Evolutionary conservation across 2,888 invertebrate species (phyloP).

Genomic region (Drosophila vallismaia): DNA sequence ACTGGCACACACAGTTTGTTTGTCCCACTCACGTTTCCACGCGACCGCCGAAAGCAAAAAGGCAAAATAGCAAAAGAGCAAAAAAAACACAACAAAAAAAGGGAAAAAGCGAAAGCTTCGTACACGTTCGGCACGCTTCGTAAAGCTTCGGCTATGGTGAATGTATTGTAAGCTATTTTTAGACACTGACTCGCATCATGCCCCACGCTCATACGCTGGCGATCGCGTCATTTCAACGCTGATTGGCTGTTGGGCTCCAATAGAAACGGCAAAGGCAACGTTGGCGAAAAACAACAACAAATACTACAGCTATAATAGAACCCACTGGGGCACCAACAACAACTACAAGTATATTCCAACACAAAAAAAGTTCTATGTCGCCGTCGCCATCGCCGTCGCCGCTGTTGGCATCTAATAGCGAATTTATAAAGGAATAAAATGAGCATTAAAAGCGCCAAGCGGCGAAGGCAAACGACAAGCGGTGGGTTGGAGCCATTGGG

Average conservation of each 20-base stretch:
- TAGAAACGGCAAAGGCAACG: conserved; percentile 46
- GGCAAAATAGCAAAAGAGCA: neutral
- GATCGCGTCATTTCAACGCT: conserved; percentile 57
- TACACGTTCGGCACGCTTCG: conserved; percentile 37
- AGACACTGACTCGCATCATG: conserved; percentile 58
- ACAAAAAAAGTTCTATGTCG: conserved; percentile 71
- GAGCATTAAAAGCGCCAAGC: conserved; percentile 61
- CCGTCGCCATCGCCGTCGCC: conserved; percentile 53
- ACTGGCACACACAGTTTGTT: conserved; percentile 42
- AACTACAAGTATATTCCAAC: conserved; percentile 40
- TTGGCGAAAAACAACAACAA: conserved; percentile 20
- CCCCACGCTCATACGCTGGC: conserved; percentile 48
- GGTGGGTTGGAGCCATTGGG: neutral
- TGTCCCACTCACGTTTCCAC: conserved; percentile 69
- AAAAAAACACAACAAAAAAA: conserved; percentile 4
- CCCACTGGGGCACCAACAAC: conserved; percentile 26
- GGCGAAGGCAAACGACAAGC: conserved; percentile 5
- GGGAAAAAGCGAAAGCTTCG: conserved; percentile 47
- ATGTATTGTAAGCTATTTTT: conserved; percentile 65
- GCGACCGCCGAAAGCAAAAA: conserved; percentile 32
- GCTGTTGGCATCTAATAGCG: conserved; percentile 66
- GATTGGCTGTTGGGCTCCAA: conserved; percentile 53
- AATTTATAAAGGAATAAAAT: conserved; percentile 74
- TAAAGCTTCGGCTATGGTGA: conserved; percentile 57
- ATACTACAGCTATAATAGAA: conserved; percentile 4